Percentiles rank a stretch among this genome's conserved stretches.
Evolutionary conservation across 2,888 invertebrate species (phyloP).

Genomic region (Conops quadrifasciatus): DNA sequence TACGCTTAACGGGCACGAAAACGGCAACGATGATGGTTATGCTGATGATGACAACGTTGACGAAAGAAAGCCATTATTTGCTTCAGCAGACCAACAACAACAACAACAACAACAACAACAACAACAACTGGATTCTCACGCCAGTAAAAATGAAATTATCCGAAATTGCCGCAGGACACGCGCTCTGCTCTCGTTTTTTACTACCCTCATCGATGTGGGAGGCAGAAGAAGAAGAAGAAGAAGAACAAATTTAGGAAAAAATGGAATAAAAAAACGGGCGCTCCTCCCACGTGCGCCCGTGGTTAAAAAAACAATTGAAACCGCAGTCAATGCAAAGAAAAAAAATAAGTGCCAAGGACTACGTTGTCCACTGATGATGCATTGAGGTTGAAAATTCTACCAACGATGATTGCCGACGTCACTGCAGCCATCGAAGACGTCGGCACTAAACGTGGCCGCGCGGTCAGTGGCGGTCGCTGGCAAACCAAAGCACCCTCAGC

Average conservation of each 20-base stretch:
- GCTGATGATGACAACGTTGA: neutral
- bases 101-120: conserved; percentile 26
- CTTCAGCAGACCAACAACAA: conserved; percentile 31
- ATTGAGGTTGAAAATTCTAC: neutral
- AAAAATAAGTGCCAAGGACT: too few relatives aligned
- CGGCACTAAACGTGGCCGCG: neutral
- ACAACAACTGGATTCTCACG: conserved; percentile 24
- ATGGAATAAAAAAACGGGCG: neutral
- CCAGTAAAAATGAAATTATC: conserved; percentile 20
- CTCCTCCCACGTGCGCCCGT: conserved; percentile 15
- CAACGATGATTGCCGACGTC: too few relatives aligned
- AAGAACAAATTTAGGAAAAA: neutral
- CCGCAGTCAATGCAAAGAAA: conserved; percentile 11
- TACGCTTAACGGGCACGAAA: conserved; percentile 50
- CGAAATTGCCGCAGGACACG: conserved; percentile 58
- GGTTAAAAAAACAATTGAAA: neutral
- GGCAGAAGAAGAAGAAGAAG: neutral
- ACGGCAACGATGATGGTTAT: too few relatives aligned
- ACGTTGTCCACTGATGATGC: too few relatives aligned
- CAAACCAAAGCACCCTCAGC: conserved; percentile 17
- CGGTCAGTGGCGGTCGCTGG: neutral
- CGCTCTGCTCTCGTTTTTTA: conserved; percentile 37
- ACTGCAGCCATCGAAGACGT: neutral
- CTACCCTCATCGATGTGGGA: neutral
- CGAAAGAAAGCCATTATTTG: neutral